Base-by-base conservation (phyloP, 1,140 invertebrate genomes). In the Drosophila littoralis region DNA sequence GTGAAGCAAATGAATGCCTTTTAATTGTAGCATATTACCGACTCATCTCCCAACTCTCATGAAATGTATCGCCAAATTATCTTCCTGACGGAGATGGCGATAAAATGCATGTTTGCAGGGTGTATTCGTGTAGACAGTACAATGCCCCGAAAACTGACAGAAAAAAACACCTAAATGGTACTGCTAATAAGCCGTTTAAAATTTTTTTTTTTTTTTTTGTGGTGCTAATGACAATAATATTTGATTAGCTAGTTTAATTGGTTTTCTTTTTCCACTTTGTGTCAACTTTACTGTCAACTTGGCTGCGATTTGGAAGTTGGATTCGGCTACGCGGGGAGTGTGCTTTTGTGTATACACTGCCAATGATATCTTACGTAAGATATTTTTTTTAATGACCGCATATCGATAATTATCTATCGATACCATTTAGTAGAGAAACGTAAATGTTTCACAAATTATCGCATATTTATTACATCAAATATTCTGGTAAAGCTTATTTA, bases 151-250 rank as follows among this genome's bases (percentile, higher is more conserved):
- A 45, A 65, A 57, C 61, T 66, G 75, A 79, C 63, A 28, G 22
- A 28, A 28, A 61, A 72, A 78, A 79, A 79, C 64, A 86, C 71
- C 82, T 76, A 82, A 82, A 85, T 86, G 82, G 68, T 79, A 69
- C 61, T 83, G 83, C 83, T 88, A 88, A 88, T 88, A 83, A 77
- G 83, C 83, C 79, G 79, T 83, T 88, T 88, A 88, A 88, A 82
- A 71, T 69, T 60, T 58, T 35, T 77, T 78, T 45, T 42, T 58
- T 45, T 57, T 57, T 75, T 28, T 54, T 64, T 51, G 58, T 43
- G 51, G 79, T 82, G 83, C 83, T 86, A 86, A 86, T 88, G 66
- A 77, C 83, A 86, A 89, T 88, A 88, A 79, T 81, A 88, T 79
- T 83, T 88, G 79, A 77, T 88, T 83, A 88, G 83, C 83, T 79